Base-by-base conservation (phyloP, 2,797 vertebrate species). In the Sebastes iracundus region DNA sequence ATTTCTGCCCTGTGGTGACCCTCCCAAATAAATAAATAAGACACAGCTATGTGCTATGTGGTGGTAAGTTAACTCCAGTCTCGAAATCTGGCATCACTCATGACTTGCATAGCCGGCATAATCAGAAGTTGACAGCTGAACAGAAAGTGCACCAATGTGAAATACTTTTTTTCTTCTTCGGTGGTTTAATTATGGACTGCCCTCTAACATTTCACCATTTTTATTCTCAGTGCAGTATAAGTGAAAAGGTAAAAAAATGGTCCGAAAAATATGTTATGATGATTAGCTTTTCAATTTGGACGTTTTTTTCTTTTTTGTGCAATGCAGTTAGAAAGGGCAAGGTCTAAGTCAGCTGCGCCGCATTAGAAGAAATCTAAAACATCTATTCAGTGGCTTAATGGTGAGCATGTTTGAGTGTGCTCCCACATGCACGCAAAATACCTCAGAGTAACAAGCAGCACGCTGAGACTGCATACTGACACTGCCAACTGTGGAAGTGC, bases 301-400 rank as follows among this genome's bases (percentile, higher is more conserved):
- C 2, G 0, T 16, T 60, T 46, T 46, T 42, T 10, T 33, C 1
- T 33, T 35, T 7, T 42, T 23, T n/a, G 3, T 38, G n/a, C 38
- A 52, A 16, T 33, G 12, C 5, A 49, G 42, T 59, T 30, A 63
- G 11, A 79, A 27, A 77, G 20, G 62, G 20, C 3, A 9, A 62
- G 16, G 52, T 61, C 69, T 4, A 1, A 1, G 14, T 63, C 81
- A 83, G 82, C 77, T 78, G 72, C 30, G 9, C 5, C 0, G 20
- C 58, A 13, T 62, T 25, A 6, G 25, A 74, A 70, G 58, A 87
- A 85, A 90, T 87, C 52, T 65, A 18, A 79, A 84, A 28, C 70
- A 87, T 89, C 38, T 59, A 86, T 58, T 75, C 52, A 61, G 42
- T 2, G 53, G 25, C 63, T 78, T 62, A 66, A 73, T 20, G 30